Evolutionary conservation across 1,140 invertebrate genomes (phyloP), one percentile per base, ranked within the genome.

Genomic region (Drosophila kepulauana): DNA sequence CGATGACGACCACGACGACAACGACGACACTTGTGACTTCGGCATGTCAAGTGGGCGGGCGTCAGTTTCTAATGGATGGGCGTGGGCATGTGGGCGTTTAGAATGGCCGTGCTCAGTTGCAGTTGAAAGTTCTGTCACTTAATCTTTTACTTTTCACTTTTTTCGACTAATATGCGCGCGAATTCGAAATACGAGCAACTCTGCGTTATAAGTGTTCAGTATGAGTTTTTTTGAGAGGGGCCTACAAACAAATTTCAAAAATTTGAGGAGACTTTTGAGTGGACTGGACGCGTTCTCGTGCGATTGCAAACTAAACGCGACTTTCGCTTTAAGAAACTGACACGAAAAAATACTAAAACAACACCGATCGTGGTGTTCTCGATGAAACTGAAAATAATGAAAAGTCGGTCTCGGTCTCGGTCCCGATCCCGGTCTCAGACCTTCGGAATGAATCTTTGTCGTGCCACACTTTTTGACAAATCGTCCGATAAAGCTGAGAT

Each of bases 381-480:
- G 45, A 45, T 41, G 57, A 38, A 61, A 28, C 62, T 51, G 56
- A 81, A 25, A 81, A 51, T 72, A 41, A 45, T 46, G 35, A 38
- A 35, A 67, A 62, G 41, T 67, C 66, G 65, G 57, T 69, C 35
- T 45, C 69, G 45, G 45, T 43, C 35, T 13, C 43, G 25, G 10
- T 61, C 43, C 20, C 56, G 38, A 28, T 72, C 58, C 57, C 80
- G 76, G 58, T 20, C 28, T 45, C 49, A 25, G 46, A 57, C 64
- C 49, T 74, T 52, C 45, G 15, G 20, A 25, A 33, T 43, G 68
- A 72, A 66, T 48, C 57, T 54, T 74, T 71, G 82, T 77, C 68
- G 73, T 73, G 85, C 81, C 81, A 88, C 85, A 75, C 85, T 88
- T 88, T 25, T 89, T 88, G 85, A 88, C 85, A 88, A 88, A 89